Percentiles rank a stretch among this genome's conserved stretches.
These are phyloP conservation scores for Callitettix versicolor DNA, from an alignment of 1,140 invertebrate genomes.

Conservation along the genomic window DNA sequence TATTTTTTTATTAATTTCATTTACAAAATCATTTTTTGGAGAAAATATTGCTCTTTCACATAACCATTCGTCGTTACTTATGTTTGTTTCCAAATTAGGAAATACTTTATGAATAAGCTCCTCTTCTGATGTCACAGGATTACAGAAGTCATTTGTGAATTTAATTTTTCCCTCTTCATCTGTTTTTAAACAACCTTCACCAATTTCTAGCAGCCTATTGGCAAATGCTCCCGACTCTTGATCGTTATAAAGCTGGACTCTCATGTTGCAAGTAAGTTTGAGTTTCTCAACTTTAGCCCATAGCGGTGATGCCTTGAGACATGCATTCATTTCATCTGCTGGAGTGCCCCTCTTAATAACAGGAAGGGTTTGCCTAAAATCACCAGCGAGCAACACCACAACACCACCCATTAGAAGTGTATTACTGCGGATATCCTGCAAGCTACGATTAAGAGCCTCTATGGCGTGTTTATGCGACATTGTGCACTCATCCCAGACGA, in stretches of 20 bases:
- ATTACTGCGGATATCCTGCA: background rate
- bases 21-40: no score
- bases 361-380: constrained; percentile 34
- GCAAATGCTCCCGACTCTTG: background rate
- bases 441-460: background rate
- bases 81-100: no score
- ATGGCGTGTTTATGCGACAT: background rate
- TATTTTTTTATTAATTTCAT: no score
- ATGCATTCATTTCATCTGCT: constrained; percentile 30
- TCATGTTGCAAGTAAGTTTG: background rate
- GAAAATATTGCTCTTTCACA: no score
- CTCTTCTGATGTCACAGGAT: no score
- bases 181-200: no score
- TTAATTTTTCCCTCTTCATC: no score
- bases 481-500: constrained; percentile 32
- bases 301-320: constrained; percentile 27
- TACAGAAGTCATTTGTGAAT: no score
- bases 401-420: constrained; percentile 27
- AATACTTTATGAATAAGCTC: no score
- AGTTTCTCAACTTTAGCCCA: background rate
- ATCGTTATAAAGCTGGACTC: background rate
- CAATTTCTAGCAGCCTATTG: background rate
- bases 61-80: no score
- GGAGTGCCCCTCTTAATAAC: constrained; percentile 26
- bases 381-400: constrained; percentile 27